Percentiles rank a stretch among this genome's conserved stretches.
phyloP scores from a whole-genome alignment of 2,113 vertebrate species.

The Triplophysa tibetana region DNA sequence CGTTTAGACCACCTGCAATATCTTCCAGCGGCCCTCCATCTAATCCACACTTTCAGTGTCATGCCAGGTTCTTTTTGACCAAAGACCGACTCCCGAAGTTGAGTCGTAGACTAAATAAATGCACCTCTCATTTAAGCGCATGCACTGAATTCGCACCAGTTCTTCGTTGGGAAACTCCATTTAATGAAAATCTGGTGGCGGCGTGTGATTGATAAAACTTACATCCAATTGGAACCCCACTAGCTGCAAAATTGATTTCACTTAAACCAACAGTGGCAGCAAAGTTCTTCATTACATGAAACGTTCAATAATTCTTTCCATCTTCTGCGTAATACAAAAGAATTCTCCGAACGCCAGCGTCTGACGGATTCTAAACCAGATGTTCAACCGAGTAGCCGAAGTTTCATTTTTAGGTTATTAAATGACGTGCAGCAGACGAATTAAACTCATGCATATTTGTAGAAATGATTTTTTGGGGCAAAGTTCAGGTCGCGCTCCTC shows the following conservation, averaged over 20 bases:
- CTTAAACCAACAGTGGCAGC: slow-evolving; percentile 76
- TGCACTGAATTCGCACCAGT: slow-evolving; percentile 59
- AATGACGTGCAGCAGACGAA: slow-evolving; percentile 89
- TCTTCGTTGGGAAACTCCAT: slow-evolving; percentile 52
- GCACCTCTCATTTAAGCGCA: slow-evolving; percentile 53
- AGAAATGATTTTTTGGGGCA: slow-evolving; percentile 85
- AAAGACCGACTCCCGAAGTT: slow-evolving; percentile 64
- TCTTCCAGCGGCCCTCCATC: slow-evolving; percentile 67
- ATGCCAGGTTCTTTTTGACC: slow-evolving; percentile 64
- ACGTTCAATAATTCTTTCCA: slow-evolving; percentile 85
- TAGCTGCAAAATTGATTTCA: slow-evolving; percentile 80
- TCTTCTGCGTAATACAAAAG: slow-evolving; percentile 79
- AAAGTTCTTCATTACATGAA: slow-evolving; percentile 86
- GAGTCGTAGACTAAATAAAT: slow-evolving; percentile 73
- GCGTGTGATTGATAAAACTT: slow-evolving; percentile 77
- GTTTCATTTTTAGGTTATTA: slow-evolving; percentile 82
- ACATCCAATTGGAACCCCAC: slow-evolving; percentile 81
- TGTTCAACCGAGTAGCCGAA: slow-evolving; percentile 79
- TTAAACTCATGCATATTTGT: slow-evolving; percentile 80
- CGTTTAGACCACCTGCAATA: slow-evolving; percentile 35
- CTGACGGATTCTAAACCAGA: slow-evolving; percentile 84
- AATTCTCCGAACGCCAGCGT: slow-evolving; percentile 81
- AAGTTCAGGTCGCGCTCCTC: slow-evolving; percentile 88
- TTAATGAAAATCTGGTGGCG: slow-evolving; percentile 76
- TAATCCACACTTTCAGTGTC: slow-evolving; percentile 60